A percentile compares a stretch with the other conserved stretches of the same genome.
Conservation (phyloP, 2,113 vertebrate genomes). For the Rhynchomys soricoides region DNA sequence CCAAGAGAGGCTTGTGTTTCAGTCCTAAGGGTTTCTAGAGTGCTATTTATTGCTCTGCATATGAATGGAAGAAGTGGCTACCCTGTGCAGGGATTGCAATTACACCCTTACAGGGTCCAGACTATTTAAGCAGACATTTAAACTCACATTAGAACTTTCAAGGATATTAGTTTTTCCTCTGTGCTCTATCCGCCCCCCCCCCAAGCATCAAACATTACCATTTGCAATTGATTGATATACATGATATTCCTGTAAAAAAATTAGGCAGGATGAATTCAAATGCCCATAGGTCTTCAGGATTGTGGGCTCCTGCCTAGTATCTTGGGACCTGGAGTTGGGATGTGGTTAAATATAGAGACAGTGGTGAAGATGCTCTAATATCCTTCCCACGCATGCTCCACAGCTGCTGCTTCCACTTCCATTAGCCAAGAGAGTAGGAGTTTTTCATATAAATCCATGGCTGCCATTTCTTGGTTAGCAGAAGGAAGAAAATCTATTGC, state of each 20-base stretch:
- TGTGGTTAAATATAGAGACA: rapidly evolving
- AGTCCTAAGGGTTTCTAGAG: constrained; percentile 2
- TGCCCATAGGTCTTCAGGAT: not conserved
- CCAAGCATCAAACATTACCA: not conserved
- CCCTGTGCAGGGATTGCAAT: not conserved
- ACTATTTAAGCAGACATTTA: constrained; percentile 9
- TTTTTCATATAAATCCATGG: not conserved
- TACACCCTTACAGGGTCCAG: not conserved
- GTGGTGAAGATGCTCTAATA: not conserved
- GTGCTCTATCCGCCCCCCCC: not conserved
- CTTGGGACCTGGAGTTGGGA: not conserved
- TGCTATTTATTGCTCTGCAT: not conserved
- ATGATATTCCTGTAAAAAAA: not conserved
- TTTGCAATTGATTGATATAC: not conserved
- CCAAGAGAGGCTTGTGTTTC: constrained; percentile 42
- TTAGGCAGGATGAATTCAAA: constrained; percentile 14
- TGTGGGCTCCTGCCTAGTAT: not conserved
- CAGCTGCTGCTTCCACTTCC: not conserved
- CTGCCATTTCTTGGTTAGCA: not conserved
- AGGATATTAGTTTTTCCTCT: not conserved
- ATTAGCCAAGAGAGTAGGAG: not conserved
- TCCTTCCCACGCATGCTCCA: not conserved
- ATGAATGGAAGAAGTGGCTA: not conserved
- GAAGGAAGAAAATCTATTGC: not conserved
- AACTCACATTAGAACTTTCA: not conserved